Evolutionary conservation across 2,113 vertebrate genomes (phyloP), one percentile per base, ranked within the genome.

Genomic region (Marmota flaviventris): DNA sequence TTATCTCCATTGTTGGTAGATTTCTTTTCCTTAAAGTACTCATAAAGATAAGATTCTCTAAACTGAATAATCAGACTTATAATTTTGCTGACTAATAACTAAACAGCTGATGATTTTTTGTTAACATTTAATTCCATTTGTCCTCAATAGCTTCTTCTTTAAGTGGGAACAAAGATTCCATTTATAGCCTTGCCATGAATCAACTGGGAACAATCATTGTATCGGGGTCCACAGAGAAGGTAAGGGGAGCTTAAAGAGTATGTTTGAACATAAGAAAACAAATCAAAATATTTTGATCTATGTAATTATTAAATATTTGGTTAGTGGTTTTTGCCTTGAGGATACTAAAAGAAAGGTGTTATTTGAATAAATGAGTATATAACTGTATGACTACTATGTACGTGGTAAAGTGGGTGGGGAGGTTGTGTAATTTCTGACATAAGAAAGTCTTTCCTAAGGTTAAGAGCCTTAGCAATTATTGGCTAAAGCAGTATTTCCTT

Each of bases 111-210:
- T 89, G 24, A 93, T 91, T 94, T 53, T 45, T 92, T 94, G 56
- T 92, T 98, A 97, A 97, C 84, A 39, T 92, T 84, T 76, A 89
- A 51, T 34, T 96, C 61, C 32, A 5, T 97, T 97, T 97, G 22
- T 98, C 72, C 51, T 82, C 84, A 93, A 98, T 98, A 99, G 99
- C 99, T 97, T 99, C 99, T 65, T 99, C 99, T 72, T 98, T 99
- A 97, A 99, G 99, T 98, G 99, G 99, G 96, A 99, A 99, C 98
- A 99, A 99, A 97, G 99, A 99, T 98, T 99, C 99, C 7, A 99
- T 99, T 99, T 99, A 99, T 98, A 99, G 99, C 98, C 99, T 99
- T 97, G 99, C 99, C 85, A 99, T 99, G 99, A 99, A 99, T 98
- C 99, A 99, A 93, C 99, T 99, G 99, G 99, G 99, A 98, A 99